Conservation (phyloP, 1,140 invertebrate genomes). For the Microplitis demolitor region DNA sequence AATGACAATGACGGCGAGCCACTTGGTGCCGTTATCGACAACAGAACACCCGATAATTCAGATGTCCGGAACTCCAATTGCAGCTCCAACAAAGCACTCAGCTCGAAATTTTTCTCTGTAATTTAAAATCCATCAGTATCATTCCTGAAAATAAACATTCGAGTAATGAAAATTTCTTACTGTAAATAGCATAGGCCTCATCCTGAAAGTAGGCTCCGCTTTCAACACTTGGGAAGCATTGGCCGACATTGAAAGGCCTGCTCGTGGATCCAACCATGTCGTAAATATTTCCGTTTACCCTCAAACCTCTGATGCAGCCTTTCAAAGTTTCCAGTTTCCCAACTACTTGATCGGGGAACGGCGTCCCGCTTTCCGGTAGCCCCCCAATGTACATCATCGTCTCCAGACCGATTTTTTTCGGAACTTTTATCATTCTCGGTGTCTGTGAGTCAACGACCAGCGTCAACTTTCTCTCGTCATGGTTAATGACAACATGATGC, state of each 20-base stretch:
- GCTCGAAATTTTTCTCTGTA: constrained; percentile 72
- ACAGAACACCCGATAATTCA: constrained; percentile 78
- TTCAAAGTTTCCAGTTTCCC: constrained; percentile 76
- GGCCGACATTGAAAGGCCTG: constrained; percentile 75
- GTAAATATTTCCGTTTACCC: constrained; percentile 74
- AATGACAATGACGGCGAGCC: constrained; percentile 74
- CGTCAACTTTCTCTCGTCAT: constrained; percentile 68
- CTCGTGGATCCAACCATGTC: constrained; percentile 75
- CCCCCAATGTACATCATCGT: constrained; percentile 81
- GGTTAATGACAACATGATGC: constrained; percentile 75
- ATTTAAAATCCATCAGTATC: constrained; percentile 34
- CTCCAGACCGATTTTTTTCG: constrained; percentile 70
- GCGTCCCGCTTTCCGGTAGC: constrained; percentile 66
- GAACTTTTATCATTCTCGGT: constrained; percentile 68
- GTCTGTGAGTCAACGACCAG: constrained; percentile 73
- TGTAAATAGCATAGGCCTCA: constrained; percentile 80
- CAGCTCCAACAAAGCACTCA: constrained; percentile 73
- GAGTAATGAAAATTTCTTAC: constrained; percentile 61
- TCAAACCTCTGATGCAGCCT: constrained; percentile 80
- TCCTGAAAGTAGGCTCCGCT: constrained; percentile 85
- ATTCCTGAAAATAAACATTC: background rate
- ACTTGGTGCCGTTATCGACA: constrained; percentile 71
- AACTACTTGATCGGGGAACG: constrained; percentile 63
- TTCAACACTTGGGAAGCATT: constrained; percentile 87
- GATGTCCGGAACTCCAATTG: constrained; percentile 84